Conservation (phyloP, 2,113 vertebrate species). For the Pelecanus crispus region DNA sequence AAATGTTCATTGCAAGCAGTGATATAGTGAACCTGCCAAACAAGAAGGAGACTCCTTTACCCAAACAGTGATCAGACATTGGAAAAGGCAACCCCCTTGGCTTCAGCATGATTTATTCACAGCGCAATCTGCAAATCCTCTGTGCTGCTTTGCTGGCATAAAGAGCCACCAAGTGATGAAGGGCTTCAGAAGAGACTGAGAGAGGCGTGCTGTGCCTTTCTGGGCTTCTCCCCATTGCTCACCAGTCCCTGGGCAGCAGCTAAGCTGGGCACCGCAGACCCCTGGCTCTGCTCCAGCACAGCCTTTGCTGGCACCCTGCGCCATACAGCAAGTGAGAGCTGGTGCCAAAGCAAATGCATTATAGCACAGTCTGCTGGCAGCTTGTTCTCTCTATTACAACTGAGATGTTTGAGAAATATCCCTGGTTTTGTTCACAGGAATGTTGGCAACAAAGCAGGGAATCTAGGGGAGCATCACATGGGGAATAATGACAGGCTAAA, state of each 20-base stretch:
- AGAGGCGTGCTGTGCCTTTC: accelerated
- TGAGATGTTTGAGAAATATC: neutral
- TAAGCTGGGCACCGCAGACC: neutral
- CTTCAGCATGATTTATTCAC: neutral
- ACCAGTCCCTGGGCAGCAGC: neutral
- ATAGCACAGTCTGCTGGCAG: neutral
- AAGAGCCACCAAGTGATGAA: neutral
- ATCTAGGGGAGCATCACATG: neutral
- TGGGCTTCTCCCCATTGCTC: neutral
- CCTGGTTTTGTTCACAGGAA: neutral
- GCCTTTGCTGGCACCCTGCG: neutral
- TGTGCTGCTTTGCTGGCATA: neutral
- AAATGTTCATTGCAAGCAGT: neutral
- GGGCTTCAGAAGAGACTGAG: neutral
- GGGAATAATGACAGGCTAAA: neutral
- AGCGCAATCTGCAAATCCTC: neutral
- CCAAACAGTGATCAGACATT: neutral
- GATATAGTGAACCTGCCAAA: neutral
- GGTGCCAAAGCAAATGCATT: neutral
- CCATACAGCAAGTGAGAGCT: neutral
- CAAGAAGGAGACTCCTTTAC: neutral
- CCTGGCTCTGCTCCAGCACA: neutral
- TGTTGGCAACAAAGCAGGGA: neutral
- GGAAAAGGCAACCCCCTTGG: accelerated
- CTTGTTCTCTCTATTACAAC: neutral